Evolutionary conservation across 2,888 invertebrate species (phyloP), one percentile per base, ranked within the genome.

Genomic region (Tridacna gigas): DNA sequence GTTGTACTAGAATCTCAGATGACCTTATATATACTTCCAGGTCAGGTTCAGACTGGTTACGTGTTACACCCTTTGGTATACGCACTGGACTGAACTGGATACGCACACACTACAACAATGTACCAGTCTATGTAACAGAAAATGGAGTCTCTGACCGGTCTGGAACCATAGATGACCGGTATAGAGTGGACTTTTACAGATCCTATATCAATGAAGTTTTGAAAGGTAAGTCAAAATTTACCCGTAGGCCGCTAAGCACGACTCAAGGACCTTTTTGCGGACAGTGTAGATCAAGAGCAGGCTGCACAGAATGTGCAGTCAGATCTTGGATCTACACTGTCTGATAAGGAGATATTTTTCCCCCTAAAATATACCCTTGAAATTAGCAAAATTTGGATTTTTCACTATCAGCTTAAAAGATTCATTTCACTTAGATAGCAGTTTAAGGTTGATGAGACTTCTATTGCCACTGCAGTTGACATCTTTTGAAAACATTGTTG

Each of bases 191-290:
- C 26, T 92, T 84, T 88, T 90, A 87, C 84, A 88, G 83, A 48
- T 56, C 56, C 5, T 91, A 92, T 80, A 89, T 92, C 47, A 91
- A 91, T 74, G 90, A 93, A 77, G 91, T 93, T 18, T 82, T 93
- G 18, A 91, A 93, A 89, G 93, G 93, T 93, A 83, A 65, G n/a
- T 25, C 7, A 22, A 66, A 28, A 11, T 28, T 13, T 66, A 28
- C 28, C 28, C 11, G n/a, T n/a, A n/a, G n/a, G n/a, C n/a, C n/a
- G n/a, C n/a, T n/a, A n/a, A n/a, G n/a, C n/a, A n/a, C n/a, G n/a
- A n/a, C n/a, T n/a, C n/a, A n/a, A n/a, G n/a, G n/a, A n/a, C n/a
- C n/a, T n/a, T n/a, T n/a, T n/a, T n/a, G n/a, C n/a, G n/a, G n/a
- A n/a, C n/a, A n/a, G n/a, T n/a, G n/a, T n/a, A n/a, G n/a, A n/a